phyloP scores from a whole-genome alignment of 2,888 invertebrate genomes.

The Chrysolina oricalcia region DNA sequence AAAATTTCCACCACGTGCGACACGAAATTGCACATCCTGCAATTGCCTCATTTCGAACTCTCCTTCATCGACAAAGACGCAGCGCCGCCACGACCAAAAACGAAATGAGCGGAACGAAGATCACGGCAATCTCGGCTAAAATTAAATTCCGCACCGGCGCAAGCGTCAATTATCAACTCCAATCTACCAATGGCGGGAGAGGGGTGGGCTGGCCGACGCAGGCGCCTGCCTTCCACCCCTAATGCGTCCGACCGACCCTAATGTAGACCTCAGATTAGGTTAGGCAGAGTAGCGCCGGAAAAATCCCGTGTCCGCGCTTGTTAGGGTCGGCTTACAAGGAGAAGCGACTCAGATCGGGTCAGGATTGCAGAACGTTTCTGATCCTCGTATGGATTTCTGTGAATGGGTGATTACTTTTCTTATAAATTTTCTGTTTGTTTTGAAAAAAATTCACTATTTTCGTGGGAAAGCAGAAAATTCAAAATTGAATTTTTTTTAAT shows the following conservation, averaged over 20 bases:
- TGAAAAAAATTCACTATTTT: no score
- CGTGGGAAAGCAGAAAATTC: no score
- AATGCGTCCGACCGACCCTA: slow-evolving; percentile 69
- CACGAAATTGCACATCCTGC: no score
- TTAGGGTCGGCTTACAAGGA: slow-evolving; percentile 39
- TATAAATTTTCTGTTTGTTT: no score
- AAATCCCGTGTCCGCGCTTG: slow-evolving; percentile 60
- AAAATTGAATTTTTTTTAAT: no score
- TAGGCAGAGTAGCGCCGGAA: slow-evolving; percentile 66
- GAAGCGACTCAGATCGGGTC: slow-evolving; percentile 38
- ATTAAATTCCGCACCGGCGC: slow-evolving; percentile 59
- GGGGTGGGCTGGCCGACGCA: slow-evolving; percentile 62
- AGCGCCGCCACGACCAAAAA: background rate
- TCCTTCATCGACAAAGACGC: slow-evolving; percentile 16
- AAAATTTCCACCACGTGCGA: no score
- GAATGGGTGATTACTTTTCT: background rate
- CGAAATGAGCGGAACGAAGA: slow-evolving; percentile 39
- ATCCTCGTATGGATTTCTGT: background rate
- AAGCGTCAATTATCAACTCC: slow-evolving; percentile 58
- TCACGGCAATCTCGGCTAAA: slow-evolving; percentile 57
- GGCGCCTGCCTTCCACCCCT: slow-evolving; percentile 66
- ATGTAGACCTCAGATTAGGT: slow-evolving; percentile 69
- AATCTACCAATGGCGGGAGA: slow-evolving; percentile 60
- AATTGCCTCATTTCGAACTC: background rate
- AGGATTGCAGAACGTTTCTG: background rate